phyloP scores from a whole-genome alignment of 2,888 invertebrate species.

The Sylvicola cinctus region DNA sequence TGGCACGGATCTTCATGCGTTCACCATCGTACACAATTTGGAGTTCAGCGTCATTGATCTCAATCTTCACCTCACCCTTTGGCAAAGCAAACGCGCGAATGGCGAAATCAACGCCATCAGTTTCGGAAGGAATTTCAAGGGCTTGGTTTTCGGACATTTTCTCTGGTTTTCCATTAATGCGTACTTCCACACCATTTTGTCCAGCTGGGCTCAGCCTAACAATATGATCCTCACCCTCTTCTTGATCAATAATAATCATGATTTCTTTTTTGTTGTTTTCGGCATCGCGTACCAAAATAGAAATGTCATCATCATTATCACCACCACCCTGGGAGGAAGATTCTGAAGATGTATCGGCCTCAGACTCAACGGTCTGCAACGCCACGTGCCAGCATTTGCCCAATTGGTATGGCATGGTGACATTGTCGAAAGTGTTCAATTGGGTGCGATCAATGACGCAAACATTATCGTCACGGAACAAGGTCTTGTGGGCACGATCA shows the following conservation, averaged over 20 bases:
- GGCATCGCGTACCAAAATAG: conserved; percentile 24
- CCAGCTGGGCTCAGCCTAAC: conserved; percentile 10
- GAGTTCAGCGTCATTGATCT: conserved; percentile 28
- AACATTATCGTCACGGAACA: conserved; percentile 10
- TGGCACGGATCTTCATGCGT: conserved; percentile 21
- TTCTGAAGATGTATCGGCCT: conserved; percentile 16
- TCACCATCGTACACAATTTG: conserved; percentile 36
- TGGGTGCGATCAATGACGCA: conserved; percentile 37
- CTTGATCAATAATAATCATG: conserved; percentile 23
- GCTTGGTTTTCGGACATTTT: too few species aligned
- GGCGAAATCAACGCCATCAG: too few species aligned
- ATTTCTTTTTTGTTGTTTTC: conserved; percentile 19
- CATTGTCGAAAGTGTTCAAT: conserved; percentile 43
- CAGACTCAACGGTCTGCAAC: conserved; percentile 27
- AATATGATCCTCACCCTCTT: conserved; percentile 16
- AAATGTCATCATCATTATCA: conserved; percentile 3
- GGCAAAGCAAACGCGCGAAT: conserved; percentile 27
- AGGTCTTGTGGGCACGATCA: conserved; percentile 18
- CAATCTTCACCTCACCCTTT: conserved; percentile 33
- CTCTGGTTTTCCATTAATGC: conserved; percentile 23
- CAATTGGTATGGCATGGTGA: conserved; percentile 31
- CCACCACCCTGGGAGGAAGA: too few species aligned
- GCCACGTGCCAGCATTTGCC: conserved; percentile 39
- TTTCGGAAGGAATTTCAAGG: too few species aligned
- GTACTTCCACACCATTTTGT: too few species aligned